Conservation (phyloP, 2,113 vertebrate genomes). For the Lepus europaeus region DNA sequence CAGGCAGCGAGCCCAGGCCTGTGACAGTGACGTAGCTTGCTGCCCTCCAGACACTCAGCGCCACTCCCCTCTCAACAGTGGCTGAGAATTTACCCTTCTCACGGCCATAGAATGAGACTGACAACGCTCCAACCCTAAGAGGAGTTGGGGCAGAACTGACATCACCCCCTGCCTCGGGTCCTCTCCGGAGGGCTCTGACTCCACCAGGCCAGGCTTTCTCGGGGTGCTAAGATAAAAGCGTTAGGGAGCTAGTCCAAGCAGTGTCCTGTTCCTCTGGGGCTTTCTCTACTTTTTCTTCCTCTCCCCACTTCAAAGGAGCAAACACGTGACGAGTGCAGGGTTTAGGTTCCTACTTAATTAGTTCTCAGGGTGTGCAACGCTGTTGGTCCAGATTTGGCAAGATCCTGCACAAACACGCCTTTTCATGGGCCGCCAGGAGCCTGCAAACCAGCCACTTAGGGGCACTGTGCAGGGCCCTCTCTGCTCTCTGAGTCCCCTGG, state of each 20-base stretch:
- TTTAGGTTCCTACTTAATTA: not conserved
- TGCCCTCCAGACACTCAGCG: rapidly evolving
- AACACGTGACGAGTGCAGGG: rapidly evolving
- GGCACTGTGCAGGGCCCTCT: no score
- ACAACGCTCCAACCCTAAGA: not conserved
- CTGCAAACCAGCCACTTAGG: not conserved
- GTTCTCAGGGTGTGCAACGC: not conserved
- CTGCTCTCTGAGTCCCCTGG: no score
- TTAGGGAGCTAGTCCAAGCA: not conserved
- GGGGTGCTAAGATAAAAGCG: not conserved
- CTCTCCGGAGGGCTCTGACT: not conserved
- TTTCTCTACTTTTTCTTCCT: not conserved
- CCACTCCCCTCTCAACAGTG: not conserved
- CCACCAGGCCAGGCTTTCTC: not conserved
- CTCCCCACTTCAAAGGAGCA: not conserved
- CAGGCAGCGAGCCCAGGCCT: not conserved
- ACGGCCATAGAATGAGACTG: not conserved
- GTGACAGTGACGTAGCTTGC: not conserved
- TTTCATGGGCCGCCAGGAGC: no score
- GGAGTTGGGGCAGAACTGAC: not conserved
- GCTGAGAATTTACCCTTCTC: not conserved
- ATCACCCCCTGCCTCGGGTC: not conserved
- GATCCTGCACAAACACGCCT: no score
- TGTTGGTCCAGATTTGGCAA: not conserved
- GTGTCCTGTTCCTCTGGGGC: not conserved